Conservation (phyloP, 2,888 invertebrate species). For the Phyllotreta cruciferae region DNA sequence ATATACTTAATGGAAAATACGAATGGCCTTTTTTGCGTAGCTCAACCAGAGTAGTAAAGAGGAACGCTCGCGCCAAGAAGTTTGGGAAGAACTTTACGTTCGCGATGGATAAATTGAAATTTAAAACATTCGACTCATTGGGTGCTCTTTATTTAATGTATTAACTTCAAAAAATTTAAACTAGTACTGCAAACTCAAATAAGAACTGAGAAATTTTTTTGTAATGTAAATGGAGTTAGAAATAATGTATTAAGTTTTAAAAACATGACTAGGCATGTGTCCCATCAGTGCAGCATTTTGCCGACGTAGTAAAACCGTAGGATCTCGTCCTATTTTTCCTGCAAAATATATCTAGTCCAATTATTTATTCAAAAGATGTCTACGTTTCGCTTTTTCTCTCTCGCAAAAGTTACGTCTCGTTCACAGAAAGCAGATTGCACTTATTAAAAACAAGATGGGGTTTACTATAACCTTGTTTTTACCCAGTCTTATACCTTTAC, state of each 20-base stretch:
- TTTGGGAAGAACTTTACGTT: slow-evolving; percentile 2
- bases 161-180: too few relatives aligned
- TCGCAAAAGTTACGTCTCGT: slow-evolving; percentile 26
- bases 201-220: neutral
- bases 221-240: neutral
- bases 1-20: slow-evolving; percentile 19
- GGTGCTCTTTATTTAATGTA: too few relatives aligned
- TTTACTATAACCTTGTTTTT: slow-evolving; percentile 37
- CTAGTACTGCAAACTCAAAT: neutral
- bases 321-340: slow-evolving; percentile 12
- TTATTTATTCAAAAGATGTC: slow-evolving; percentile 29
- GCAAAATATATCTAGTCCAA: slow-evolving; percentile 15
- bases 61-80: neutral
- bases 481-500: slow-evolving; percentile 37
- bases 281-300: slow-evolving; percentile 13
- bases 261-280: slow-evolving; percentile 4
- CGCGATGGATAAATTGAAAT: neutral
- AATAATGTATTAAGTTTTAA: slow-evolving; percentile 4
- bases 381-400: slow-evolving; percentile 25
- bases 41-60: neutral
- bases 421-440: slow-evolving; percentile 29
- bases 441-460: slow-evolving; percentile 31
- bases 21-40: slow-evolving; percentile 13
- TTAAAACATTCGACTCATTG: slow-evolving; percentile 1
- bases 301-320: slow-evolving; percentile 16